Conservation (phyloP, 2,888 invertebrate species). For the Melinaea marsaeus region DNA sequence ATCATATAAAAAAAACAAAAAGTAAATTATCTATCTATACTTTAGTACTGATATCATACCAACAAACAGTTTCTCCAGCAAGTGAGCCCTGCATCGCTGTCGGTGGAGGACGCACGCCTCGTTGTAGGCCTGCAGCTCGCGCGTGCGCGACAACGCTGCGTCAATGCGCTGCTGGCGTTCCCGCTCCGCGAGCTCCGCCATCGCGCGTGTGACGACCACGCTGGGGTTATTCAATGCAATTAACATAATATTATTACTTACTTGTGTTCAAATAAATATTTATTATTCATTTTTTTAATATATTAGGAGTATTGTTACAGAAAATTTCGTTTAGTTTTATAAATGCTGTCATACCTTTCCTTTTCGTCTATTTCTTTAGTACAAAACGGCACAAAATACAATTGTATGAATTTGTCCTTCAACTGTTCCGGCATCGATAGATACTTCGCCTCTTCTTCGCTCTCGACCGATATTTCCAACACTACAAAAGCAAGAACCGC, state of each 20-base stretch:
- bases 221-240: slow-evolving; percentile 34
- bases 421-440: slow-evolving; percentile 56
- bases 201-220: slow-evolving; percentile 45
- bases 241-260: neutral
- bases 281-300: too few species aligned
- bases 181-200: slow-evolving; percentile 48
- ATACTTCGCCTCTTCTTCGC: slow-evolving; percentile 52
- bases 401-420: slow-evolving; percentile 57
- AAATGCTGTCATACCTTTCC: slow-evolving; percentile 38
- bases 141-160: slow-evolving; percentile 52
- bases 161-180: slow-evolving; percentile 46
- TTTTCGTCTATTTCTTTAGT: slow-evolving; percentile 50
- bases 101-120: slow-evolving; percentile 46
- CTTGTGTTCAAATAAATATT: too few species aligned
- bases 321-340: neutral
- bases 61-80: slow-evolving; percentile 54
- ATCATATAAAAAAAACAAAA: neutral
- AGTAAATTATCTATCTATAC: neutral
- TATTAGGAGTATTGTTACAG: too few species aligned
- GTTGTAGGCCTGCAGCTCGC: slow-evolving; percentile 56
- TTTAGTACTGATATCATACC: slow-evolving; percentile 42
- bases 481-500: slow-evolving; percentile 36
- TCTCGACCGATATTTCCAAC: slow-evolving; percentile 48
- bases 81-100: slow-evolving; percentile 47
- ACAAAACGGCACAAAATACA: slow-evolving; percentile 55